Evolutionary conservation across 2,113 vertebrate species (phyloP).

Genomic region (Microtus richardsoni): DNA sequence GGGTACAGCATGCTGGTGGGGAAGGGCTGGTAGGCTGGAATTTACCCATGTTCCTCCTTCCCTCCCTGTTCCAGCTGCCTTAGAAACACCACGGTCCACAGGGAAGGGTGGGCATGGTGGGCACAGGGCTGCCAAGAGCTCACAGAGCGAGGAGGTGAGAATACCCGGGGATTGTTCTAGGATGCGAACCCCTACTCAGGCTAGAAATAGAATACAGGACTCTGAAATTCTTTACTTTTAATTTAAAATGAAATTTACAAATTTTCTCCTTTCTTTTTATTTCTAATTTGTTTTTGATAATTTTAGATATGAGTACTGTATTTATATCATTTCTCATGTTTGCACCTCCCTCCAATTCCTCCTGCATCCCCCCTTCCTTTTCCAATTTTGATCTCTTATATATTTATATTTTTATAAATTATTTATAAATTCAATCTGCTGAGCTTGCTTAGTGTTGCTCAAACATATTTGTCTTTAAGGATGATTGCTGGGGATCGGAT

Average conservation of each 20-base stretch:
- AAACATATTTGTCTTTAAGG: background rate
- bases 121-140: background rate
- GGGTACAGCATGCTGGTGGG: rapidly evolving
- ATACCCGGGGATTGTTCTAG: background rate
- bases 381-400: background rate
- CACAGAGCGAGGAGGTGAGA: background rate
- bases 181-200: background rate
- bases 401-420: too few species aligned
- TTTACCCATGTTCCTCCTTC: too few species aligned
- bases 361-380: background rate
- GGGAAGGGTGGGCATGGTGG: background rate
- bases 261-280: background rate
- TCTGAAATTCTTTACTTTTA: background rate
- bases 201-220: too few species aligned
- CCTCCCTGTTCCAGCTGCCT: background rate
- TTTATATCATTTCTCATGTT: background rate
- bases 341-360: background rate
- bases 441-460: background rate
- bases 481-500: too few species aligned
- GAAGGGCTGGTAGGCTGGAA: background rate
- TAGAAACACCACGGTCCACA: rapidly evolving
- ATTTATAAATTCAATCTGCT: background rate
- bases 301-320: background rate
- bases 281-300: background rate
- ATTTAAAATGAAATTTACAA: background rate